These are phyloP conservation scores for Mesitornis unicolor DNA, from an alignment of 2,113 vertebrate species.

Conservation along the genomic window DNA sequence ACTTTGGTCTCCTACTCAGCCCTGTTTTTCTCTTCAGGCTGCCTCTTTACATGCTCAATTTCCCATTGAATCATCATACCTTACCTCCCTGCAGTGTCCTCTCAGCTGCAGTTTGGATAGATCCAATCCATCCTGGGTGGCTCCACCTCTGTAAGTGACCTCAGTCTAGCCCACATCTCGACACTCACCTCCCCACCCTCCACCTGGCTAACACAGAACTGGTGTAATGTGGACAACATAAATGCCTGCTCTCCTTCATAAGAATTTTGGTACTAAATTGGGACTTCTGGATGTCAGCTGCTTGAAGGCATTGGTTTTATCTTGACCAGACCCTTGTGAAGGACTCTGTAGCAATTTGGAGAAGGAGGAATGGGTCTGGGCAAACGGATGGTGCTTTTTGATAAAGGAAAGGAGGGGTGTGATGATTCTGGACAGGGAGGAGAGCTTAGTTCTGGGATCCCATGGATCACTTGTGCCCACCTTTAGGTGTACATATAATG, in stretches of 20 bases:
- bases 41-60: background rate
- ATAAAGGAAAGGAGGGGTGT: background rate
- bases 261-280: background rate
- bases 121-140: too few species aligned
- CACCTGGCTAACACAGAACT: background rate
- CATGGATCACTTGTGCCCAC: background rate
- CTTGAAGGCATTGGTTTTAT: background rate
- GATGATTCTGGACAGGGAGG: background rate
- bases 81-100: accelerated
- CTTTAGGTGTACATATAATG: accelerated
- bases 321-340: background rate
- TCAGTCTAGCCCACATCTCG: background rate
- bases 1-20: background rate
- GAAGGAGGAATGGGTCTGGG: background rate
- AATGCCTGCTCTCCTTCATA: background rate
- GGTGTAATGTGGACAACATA: accelerated
- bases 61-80: background rate
- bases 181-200: background rate
- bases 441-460: background rate
- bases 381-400: accelerated
- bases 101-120: background rate
- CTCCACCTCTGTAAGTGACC: background rate
- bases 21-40: background rate
- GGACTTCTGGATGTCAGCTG: background rate
- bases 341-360: background rate